Percentiles rank a stretch among this genome's conserved stretches.
Evolutionary conservation across 1,140 invertebrate species (phyloP).

Genomic region (Physella acuta): DNA sequence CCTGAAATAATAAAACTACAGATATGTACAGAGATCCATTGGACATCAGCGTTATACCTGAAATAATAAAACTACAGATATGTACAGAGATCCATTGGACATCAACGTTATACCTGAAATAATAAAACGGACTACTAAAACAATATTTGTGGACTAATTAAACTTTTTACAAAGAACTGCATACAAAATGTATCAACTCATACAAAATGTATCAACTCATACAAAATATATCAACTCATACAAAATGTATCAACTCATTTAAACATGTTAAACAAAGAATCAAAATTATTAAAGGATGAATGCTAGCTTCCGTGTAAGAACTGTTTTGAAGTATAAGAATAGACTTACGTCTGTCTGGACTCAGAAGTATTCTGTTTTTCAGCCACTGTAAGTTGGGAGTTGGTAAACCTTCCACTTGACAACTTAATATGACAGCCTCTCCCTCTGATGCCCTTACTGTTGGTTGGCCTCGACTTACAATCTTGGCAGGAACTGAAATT

Average conservation of each 20-base stretch:
- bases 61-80: slow-evolving; percentile 28
- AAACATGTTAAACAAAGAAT: no score
- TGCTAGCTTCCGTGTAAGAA: no score
- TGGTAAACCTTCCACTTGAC: slow-evolving; percentile 58
- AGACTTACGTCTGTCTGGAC: slow-evolving; percentile 9
- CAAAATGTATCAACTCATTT: no score
- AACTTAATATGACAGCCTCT: slow-evolving; percentile 48
- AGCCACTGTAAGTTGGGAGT: slow-evolving; percentile 55
- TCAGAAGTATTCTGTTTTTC: slow-evolving; percentile 44
- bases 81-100: slow-evolving; percentile 47
- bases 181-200: no score
- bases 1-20: slow-evolving; percentile 30
- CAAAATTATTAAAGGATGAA: no score
- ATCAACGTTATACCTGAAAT: slow-evolving; percentile 38
- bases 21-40: slow-evolving; percentile 50
- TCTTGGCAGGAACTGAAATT: slow-evolving; percentile 48
- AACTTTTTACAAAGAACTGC: no score
- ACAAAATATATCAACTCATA: no score
- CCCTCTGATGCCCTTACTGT: slow-evolving; percentile 35
- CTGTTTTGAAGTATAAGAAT: neutral
- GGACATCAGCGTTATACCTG: slow-evolving; percentile 39
- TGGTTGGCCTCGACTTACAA: slow-evolving; percentile 29
- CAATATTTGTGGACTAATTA: no score
- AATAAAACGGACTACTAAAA: no score
- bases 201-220: no score